A percentile compares a stretch with the other conserved stretches of the same genome.
Conservation (phyloP, 1,140 invertebrate species). For the Ceratitis capitata region DNA sequence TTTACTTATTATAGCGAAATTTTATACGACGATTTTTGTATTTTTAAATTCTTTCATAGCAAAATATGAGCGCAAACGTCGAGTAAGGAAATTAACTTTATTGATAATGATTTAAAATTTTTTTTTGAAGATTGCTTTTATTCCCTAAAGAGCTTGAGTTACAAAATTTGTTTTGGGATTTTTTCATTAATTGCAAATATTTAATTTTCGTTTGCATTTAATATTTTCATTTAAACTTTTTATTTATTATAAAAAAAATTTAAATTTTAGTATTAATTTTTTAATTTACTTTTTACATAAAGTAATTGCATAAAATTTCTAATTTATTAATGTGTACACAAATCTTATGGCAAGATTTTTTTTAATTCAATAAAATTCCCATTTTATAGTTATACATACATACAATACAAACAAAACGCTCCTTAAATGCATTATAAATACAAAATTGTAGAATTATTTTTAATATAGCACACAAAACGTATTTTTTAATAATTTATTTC, state of each 20-base stretch:
- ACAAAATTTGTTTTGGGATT: too few species aligned
- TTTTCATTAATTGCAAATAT: too few species aligned
- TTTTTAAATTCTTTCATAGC: neutral
- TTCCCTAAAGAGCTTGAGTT: neutral
- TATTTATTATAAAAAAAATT: neutral
- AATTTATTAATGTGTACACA: slow-evolving; percentile 11
- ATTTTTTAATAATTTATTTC: neutral
- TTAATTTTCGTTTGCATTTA: neutral
- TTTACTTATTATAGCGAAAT: neutral
- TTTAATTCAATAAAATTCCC: slow-evolving; percentile 30
- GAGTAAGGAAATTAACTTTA: neutral
- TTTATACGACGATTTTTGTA: neutral
- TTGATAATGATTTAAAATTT: neutral
- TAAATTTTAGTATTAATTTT: neutral
- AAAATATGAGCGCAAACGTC: neutral
- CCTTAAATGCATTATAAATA: slow-evolving; percentile 28
- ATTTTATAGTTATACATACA: slow-evolving; percentile 14
- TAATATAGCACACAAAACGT: slow-evolving; percentile 41
- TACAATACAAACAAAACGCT: neutral
- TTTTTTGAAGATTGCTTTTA: slow-evolving; percentile 10
- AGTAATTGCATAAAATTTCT: neutral
- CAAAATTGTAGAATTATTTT: slow-evolving; percentile 12
- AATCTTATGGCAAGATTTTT: slow-evolving; percentile 47
- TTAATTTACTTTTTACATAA: neutral
- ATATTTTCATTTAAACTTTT: too few species aligned